Conservation (phyloP, 2,797 vertebrate species). For the Hypotaenidia philippensis region DNA sequence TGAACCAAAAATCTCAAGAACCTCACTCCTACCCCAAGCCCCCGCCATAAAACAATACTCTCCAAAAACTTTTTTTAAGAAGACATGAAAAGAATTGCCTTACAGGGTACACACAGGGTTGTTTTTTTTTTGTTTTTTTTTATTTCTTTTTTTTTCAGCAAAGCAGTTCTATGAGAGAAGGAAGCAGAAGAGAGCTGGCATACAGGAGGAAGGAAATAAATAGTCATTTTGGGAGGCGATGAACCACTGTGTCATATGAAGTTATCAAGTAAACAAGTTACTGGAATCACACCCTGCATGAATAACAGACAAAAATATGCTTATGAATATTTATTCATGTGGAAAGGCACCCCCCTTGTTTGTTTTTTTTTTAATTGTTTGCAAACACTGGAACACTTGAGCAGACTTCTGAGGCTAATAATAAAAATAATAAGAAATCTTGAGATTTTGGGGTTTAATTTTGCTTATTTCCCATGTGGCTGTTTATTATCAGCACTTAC, state of each 20-base stretch:
- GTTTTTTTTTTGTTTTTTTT: background rate
- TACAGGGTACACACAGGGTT: background rate
- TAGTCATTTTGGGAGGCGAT: background rate
- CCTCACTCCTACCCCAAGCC: background rate
- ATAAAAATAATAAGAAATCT: background rate
- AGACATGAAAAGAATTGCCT: background rate
- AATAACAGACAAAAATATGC: background rate
- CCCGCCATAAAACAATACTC: background rate
- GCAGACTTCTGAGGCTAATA: background rate
- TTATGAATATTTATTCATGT: background rate
- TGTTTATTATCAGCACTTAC: background rate
- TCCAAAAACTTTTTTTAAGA: background rate
- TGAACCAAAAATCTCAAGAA: background rate
- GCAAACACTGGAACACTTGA: background rate
- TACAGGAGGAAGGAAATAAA: background rate
- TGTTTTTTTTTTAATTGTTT: background rate
- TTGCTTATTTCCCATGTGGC: background rate
- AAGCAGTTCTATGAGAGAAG: background rate
- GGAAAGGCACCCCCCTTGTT: background rate
- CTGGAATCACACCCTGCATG: background rate
- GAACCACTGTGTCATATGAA: background rate
- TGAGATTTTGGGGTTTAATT: background rate
- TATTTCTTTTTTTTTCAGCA: background rate
- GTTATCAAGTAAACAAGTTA: background rate
- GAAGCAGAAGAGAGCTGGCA: background rate